phyloP scores from a whole-genome alignment of 2,113 vertebrate species.

The Castor canadensis region DNA sequence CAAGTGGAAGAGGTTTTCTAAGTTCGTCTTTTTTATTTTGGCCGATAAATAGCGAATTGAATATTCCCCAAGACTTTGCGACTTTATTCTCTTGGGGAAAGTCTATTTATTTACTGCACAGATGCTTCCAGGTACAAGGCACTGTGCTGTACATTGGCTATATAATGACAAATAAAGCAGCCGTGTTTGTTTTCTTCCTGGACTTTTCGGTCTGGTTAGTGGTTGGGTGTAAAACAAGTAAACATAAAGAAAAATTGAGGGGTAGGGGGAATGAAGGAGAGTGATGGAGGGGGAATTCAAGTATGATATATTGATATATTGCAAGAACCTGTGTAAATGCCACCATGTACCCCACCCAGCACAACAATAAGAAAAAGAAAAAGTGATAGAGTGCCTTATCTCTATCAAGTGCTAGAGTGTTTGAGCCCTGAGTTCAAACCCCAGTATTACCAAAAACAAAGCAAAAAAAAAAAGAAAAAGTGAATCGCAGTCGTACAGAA shows the following conservation, averaged over 20 bases:
- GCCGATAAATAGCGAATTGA: neutral
- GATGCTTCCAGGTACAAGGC: neutral
- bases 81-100: neutral
- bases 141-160: neutral
- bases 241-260: constrained; percentile 7
- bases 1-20: neutral
- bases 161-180: neutral
- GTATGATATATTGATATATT: too few species aligned
- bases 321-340: too few species aligned
- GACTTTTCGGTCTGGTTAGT: neutral
- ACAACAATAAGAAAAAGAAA: too few species aligned
- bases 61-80: neutral
- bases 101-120: neutral
- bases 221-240: neutral
- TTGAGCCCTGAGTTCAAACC: neutral
- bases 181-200: neutral
- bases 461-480: too few species aligned
- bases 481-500: too few species aligned
- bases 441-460: too few species aligned
- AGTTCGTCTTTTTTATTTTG: neutral
- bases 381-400: too few species aligned
- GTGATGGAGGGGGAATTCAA: too few species aligned
- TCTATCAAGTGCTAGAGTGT: too few species aligned
- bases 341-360: too few species aligned
- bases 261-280: too few species aligned